These are phyloP conservation scores for Zapornia atra DNA, from an alignment of 2,113 vertebrate species.

Conservation along the genomic window DNA sequence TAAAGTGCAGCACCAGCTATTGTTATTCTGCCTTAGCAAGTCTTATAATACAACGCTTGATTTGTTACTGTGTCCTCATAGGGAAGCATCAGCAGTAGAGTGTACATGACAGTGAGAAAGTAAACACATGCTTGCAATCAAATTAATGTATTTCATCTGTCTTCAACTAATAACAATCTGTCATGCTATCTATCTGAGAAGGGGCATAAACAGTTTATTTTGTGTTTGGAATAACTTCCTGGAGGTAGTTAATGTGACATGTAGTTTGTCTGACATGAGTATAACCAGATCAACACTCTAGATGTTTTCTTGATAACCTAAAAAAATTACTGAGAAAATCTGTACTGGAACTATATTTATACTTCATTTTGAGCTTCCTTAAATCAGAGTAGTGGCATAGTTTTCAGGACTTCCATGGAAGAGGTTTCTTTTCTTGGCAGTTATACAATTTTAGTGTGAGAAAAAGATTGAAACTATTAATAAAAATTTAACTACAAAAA, in stretches of 20 bases:
- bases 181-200: conserved; percentile 91
- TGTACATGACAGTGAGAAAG: conserved; percentile 84
- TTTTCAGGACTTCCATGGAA: conserved; percentile 54
- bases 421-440: conserved; percentile 58
- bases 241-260: conserved; percentile 92
- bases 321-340: conserved; percentile 82
- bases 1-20: conserved; percentile 46
- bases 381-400: conserved; percentile 46
- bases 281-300: conserved; percentile 93
- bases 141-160: conserved; percentile 92
- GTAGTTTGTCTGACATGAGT: conserved; percentile 92
- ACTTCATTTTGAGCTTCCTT: conserved; percentile 70
- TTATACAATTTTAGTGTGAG: conserved; percentile 28
- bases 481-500: conserved; percentile 5
- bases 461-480: conserved; percentile 39
- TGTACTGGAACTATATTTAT: conserved; percentile 73
- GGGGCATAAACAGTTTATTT: conserved; percentile 98
- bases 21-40: conserved; percentile 54
- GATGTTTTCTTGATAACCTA: conserved; percentile 95
- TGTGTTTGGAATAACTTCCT: conserved; percentile 98
- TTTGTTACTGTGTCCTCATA: conserved; percentile 71
- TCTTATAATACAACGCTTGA: conserved; percentile 68
- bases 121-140: conserved; percentile 91
- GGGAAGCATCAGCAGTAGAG: conserved; percentile 72
- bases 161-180: conserved; percentile 90